A percentile compares a stretch with the other conserved stretches of the same genome.
Conservation (phyloP, 2,888 invertebrate genomes). For the Oasisia sp. region DNA sequence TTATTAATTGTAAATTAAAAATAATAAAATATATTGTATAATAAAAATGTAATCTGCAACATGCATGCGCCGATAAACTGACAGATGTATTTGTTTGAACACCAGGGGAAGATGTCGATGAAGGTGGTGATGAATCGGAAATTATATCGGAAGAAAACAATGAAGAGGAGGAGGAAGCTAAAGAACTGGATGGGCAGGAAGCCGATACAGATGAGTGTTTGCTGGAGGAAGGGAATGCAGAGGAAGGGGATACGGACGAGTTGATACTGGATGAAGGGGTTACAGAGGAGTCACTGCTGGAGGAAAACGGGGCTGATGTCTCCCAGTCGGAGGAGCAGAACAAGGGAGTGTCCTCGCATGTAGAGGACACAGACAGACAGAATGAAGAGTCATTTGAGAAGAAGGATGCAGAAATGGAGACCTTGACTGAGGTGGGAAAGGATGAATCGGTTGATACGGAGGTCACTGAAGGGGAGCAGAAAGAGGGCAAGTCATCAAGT, state of each 20-base stretch:
- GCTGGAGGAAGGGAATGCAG: neutral
- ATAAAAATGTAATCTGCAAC: neutral
- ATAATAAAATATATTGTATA: neutral
- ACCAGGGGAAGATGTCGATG: neutral
- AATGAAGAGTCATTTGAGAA: neutral
- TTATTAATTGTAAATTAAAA: neutral
- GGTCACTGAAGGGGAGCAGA: neutral
- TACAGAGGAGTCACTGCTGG: neutral
- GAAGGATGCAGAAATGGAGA: neutral
- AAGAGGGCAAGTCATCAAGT: neutral
- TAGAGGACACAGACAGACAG: neutral
- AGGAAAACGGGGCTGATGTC: neutral
- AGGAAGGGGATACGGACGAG: neutral
- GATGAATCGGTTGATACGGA: neutral
- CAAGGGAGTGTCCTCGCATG: neutral
- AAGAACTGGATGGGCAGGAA: neutral
- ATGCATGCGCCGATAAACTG: neutral
- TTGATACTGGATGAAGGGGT: neutral
- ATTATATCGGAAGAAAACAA: neutral
- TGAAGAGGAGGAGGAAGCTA: neutral
- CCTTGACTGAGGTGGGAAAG: neutral
- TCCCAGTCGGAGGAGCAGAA: neutral
- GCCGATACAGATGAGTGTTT: neutral
- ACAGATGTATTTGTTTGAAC: neutral
- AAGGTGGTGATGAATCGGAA: neutral